Evolutionary conservation across 2,797 vertebrate species (phyloP), one percentile per base, ranked within the genome.

Genomic region (Microcaecilia unicolor): DNA sequence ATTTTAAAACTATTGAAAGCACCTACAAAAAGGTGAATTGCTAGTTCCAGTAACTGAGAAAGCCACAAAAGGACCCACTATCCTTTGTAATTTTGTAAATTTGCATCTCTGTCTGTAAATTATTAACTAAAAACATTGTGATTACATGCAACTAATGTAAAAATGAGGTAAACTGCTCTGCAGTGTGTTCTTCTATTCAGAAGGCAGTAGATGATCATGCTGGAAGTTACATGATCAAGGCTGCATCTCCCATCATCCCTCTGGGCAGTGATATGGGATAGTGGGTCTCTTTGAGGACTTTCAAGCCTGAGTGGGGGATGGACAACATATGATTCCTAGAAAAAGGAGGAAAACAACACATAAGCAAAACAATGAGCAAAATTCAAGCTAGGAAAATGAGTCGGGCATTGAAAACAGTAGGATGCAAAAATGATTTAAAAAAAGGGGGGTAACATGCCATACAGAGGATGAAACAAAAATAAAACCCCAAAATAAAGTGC

Each of bases 201-300:
- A 91, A 95, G 94, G 92, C 93, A 88, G 92, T 85, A 78, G 91
- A 74, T 89, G 83, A 84, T 84, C 85, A 86, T 88, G 92, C 86
- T 88, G 86, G 84, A 83, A 86, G 87, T 63, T 86, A 85, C 87
- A 91, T 94, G 92, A 96, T 91, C 93, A 93, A 76, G 86, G 83
- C 81, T 88, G 85, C 86, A 89, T 89, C 86, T 90, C 87, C 89
- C 88, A 86, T 86, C 86, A 86, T 90, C 87, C 89, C 86, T 85
- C 89, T 82, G 86, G 87, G 81, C 85, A 97, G 88, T 91, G 90
- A 86, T 90, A 91, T 90, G 92, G 92, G 91, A 94, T 94, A 98
- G 93, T 98, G 95, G 94, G 95, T 99, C 94, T 97, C 95, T 99
- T 98, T 98, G 93, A 97, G 95, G 93, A 94, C 95, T 98, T 98